phyloP scores from a whole-genome alignment of 2,797 vertebrate species.

The Myotis findleyi region DNA sequence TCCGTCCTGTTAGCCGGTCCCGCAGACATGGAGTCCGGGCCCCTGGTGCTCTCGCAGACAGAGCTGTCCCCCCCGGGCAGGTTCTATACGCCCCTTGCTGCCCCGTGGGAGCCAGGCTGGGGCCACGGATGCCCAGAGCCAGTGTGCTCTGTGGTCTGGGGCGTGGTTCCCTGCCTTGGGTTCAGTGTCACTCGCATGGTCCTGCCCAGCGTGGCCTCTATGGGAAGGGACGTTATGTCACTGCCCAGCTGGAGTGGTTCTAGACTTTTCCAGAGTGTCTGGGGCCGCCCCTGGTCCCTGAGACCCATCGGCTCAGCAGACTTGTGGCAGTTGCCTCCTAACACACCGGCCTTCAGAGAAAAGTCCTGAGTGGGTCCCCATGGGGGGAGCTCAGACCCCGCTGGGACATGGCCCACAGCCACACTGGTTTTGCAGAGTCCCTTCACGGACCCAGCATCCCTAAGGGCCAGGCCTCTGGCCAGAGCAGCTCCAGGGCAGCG shows the following conservation, averaged over 20 bases:
- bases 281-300: neutral
- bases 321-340: accelerated
- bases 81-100: neutral
- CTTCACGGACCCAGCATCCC: neutral
- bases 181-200: neutral
- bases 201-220: neutral
- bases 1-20: neutral
- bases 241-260: neutral
- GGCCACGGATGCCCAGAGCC: neutral
- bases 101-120: accelerated
- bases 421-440: neutral
- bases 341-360: neutral
- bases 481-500: neutral
- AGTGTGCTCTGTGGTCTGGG: accelerated
- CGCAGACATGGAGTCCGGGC: accelerated
- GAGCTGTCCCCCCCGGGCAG: neutral
- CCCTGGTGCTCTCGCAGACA: neutral
- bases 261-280: neutral
- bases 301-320: neutral
- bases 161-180: neutral
- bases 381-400: neutral
- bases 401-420: neutral
- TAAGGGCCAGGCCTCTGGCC: neutral
- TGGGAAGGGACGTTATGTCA: neutral
- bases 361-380: neutral